Evolutionary conservation across 2,888 invertebrate genomes (phyloP).

Genomic region (Watsonalla cultraria): DNA sequence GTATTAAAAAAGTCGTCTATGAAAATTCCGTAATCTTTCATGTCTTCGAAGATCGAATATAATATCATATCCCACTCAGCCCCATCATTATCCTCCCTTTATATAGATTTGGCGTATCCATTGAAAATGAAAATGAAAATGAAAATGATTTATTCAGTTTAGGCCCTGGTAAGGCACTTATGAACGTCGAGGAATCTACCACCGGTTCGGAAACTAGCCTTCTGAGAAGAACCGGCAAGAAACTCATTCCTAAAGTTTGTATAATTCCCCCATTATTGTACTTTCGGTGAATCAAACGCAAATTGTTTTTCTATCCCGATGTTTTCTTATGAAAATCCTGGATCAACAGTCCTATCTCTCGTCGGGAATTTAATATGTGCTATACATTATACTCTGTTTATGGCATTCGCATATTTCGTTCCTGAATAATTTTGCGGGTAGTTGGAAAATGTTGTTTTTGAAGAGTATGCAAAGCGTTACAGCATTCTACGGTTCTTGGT

Average conservation of each 20-base stretch:
- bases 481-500: background rate
- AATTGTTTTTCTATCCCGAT: slow-evolving; percentile 27
- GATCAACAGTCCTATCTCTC: slow-evolving; percentile 11
- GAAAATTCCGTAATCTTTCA: no score
- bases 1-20: no score
- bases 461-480: background rate
- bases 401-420: background rate
- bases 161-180: no score
- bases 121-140: no score
- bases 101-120: background rate
- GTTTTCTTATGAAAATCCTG: slow-evolving; percentile 34
- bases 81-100: background rate
- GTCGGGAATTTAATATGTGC: slow-evolving; percentile 1
- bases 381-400: slow-evolving; percentile 8
- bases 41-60: no score
- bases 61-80: background rate
- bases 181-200: no score
- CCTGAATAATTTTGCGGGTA: background rate
- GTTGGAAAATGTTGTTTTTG: background rate
- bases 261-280: slow-evolving; percentile 12
- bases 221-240: no score
- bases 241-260: background rate
- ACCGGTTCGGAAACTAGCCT: no score
- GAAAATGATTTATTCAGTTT: no score
- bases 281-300: slow-evolving; percentile 25